These are phyloP conservation scores for Agrochola circellaris DNA, from an alignment of 2,888 invertebrate genomes.

Conservation along the genomic window DNA sequence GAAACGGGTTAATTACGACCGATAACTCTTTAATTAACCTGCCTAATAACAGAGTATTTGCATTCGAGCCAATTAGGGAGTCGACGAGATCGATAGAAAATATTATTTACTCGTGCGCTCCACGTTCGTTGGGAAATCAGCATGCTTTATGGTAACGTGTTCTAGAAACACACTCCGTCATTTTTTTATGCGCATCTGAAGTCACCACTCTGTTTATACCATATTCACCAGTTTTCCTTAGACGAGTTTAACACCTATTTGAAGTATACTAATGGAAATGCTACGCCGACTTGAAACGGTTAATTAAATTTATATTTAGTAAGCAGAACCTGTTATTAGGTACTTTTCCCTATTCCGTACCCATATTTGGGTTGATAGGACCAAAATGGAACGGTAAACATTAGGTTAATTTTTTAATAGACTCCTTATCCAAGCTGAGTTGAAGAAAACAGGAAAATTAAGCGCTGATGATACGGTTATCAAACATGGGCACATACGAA, in stretches of 20 bases:
- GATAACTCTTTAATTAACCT: constrained; percentile 90
- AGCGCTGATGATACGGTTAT: not conserved
- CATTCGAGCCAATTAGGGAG: constrained; percentile 86
- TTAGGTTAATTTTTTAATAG: not conserved
- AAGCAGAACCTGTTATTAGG: not conserved
- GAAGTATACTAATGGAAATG: constrained; percentile 46
- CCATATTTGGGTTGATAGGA: not conserved
- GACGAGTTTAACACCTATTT: constrained; percentile 35
- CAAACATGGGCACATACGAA: constrained; percentile 5
- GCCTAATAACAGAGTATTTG: constrained; percentile 89
- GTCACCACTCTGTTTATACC: constrained; percentile 20
- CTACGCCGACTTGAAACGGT: constrained; percentile 4
- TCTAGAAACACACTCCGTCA: constrained; percentile 51
- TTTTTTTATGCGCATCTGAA: constrained; percentile 53
- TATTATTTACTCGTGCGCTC: constrained; percentile 72
- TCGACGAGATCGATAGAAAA: constrained; percentile 79
- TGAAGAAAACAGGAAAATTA: constrained; percentile 19
- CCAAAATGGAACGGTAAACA: not conserved
- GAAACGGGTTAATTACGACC: constrained; percentile 88
- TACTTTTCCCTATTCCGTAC: constrained; percentile 2
- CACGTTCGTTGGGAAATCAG: constrained; percentile 53
- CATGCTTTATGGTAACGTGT: constrained; percentile 50
- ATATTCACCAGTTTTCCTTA: constrained; percentile 37
- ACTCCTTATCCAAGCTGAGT: not conserved
- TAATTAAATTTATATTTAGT: constrained; percentile 22